A percentile compares a stretch with the other conserved stretches of the same genome.
Evolutionary conservation across 2,797 vertebrate genomes (phyloP).

Genomic region (Sarcophilus harrisii): DNA sequence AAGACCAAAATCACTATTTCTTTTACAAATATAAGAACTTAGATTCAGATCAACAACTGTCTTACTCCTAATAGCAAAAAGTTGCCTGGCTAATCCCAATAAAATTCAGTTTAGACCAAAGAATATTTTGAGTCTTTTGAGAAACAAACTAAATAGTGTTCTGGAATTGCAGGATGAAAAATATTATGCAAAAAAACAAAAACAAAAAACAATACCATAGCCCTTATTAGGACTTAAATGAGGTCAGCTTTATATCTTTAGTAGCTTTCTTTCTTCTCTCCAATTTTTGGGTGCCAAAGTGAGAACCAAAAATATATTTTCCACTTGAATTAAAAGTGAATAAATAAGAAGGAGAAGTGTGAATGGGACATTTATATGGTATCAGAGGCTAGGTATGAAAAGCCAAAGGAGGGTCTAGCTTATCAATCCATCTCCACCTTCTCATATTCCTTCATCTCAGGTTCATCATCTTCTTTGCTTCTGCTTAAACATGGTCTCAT

Average conservation of each 20-base stretch:
- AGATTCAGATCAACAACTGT: neutral
- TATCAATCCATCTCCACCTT: neutral
- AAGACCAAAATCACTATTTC: constrained; percentile 2
- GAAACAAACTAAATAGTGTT: constrained; percentile 28
- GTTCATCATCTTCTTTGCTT: no score
- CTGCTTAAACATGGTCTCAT: neutral
- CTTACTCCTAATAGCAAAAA: neutral
- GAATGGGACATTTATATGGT: fast-evolving
- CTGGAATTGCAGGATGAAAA: constrained; percentile 50
- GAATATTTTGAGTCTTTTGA: constrained; percentile 50
- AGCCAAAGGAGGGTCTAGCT: neutral
- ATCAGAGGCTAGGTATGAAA: neutral
- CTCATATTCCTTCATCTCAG: neutral
- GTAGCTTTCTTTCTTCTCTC: constrained; percentile 19
- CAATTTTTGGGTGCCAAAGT: constrained; percentile 17
- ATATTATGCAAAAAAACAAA: constrained; percentile 49
- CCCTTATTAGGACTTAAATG: constrained; percentile 40
- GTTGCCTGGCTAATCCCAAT: neutral
- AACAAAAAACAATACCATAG: neutral
- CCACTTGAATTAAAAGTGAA: neutral
- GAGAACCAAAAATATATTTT: constrained; percentile 29
- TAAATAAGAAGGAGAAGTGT: neutral
- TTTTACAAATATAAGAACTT: constrained; percentile 31
- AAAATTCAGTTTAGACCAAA: constrained; percentile 6
- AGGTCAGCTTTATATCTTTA: constrained; percentile 51